Percentiles rank a stretch among this genome's conserved stretches.
Conservation (phyloP, 1,140 invertebrate species). For the Caerostris darwini region DNA sequence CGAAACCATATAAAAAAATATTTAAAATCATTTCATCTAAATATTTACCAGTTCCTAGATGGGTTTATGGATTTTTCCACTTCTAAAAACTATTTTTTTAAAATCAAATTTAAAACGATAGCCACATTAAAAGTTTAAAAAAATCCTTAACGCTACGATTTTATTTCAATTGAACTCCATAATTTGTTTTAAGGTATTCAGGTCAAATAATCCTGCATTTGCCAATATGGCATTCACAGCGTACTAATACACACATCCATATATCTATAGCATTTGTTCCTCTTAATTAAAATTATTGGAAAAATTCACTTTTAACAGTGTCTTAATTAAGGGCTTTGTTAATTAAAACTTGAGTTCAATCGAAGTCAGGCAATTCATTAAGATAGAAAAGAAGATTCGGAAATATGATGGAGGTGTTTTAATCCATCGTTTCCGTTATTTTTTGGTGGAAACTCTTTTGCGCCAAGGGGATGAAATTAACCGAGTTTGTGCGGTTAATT, state of each 20-base stretch:
- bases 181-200: background rate
- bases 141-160: background rate
- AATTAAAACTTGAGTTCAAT: slow-evolving; percentile 41
- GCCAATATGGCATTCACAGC: background rate
- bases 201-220: background rate
- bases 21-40: background rate
- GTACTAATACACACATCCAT: background rate
- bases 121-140: background rate
- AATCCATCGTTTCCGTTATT: slow-evolving; percentile 26
- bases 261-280: slow-evolving; percentile 7
- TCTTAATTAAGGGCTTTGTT: slow-evolving; percentile 47
- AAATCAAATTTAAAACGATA: background rate
- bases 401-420: slow-evolving; percentile 23
- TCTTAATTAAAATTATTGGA: slow-evolving; percentile 52
- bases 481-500: slow-evolving; percentile 13
- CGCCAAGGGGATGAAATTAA: slow-evolving; percentile 19
- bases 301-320: slow-evolving; percentile 27
- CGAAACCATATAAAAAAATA: background rate
- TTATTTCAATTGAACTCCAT: background rate
- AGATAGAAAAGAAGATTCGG: slow-evolving; percentile 7
- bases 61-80: background rate
- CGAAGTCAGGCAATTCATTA: slow-evolving; percentile 35
- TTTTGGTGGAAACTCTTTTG: slow-evolving; percentile 35
- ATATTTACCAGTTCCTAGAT: background rate
- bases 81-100: background rate